Conservation (phyloP, 2,797 vertebrate species). For the Tenualosa thibaudeaui region DNA sequence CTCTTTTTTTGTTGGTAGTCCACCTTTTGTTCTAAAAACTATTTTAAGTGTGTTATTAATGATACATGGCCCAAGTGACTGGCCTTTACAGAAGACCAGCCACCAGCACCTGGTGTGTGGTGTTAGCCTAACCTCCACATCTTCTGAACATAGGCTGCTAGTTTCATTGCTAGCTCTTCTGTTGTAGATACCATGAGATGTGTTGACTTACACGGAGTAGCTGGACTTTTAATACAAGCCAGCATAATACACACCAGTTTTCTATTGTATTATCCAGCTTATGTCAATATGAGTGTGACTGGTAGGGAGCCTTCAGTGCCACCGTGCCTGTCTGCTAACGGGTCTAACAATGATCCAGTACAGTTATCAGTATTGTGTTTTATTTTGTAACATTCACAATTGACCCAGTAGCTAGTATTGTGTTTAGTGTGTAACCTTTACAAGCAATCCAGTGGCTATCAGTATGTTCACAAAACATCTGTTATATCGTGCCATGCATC, state of each 20-base stretch:
- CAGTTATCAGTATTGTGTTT: no score
- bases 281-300: not conserved
- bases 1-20: not conserved
- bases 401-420: no score
- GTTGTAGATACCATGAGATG: no score
- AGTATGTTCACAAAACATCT: no score
- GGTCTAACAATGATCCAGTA: not conserved
- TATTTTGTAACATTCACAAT: no score
- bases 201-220: not conserved
- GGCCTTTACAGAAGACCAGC: no score
- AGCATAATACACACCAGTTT: not conserved
- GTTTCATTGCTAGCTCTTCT: not conserved
- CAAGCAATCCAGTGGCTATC: no score
- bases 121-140: not conserved
- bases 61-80: not conserved
- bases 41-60: not conserved
- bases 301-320: not conserved
- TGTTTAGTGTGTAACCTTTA: no score
- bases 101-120: no score
- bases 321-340: not conserved
- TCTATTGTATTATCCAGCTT: not conserved
- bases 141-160: not conserved
- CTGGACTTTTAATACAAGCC: not conserved
- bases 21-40: not conserved
- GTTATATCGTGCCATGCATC: not conserved